Base-by-base conservation (phyloP, 2,888 invertebrate genomes). In the Campoletis raptor region DNA sequence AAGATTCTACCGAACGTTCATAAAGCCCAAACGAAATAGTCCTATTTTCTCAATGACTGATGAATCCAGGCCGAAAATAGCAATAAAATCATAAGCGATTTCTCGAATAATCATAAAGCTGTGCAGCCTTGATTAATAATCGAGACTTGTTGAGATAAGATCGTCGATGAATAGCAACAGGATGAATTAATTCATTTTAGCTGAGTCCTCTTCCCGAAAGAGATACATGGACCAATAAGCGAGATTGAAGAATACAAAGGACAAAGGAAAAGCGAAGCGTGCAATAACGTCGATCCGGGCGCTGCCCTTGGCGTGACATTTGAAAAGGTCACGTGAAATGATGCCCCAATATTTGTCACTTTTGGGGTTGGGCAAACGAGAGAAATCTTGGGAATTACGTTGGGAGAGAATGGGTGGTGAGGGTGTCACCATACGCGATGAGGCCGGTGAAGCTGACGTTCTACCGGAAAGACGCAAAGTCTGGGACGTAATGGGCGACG, bases 221-320 rank as follows among this genome's bases (percentile, higher is more conserved):
- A 98, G 95, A 95, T 98, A 98, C 89, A 97, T 97, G 89, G 97
- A 96, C 98, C 98, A 99, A 95, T 98, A 98, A 94, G 98, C 98
- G 94, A 98, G 95, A 95, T 98, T 99, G 96, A 98, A 99, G 91
- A 98, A 96, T 90, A 98, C 97, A 95, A 99, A 99, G 92, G 98
- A 98, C 93, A 98, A 96, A 87, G 98, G 98, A 95, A 98, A 99
- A 90, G 98, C 98, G 95, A 98, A 98, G 94, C 98, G 96, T 85
- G 99, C 98, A 94, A 99, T 98, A 95, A 98, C 98, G 95, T 99
- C 99, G 94, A 99, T 99, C 94, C 98, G 96, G 96, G 94, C 94
- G 87, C 94, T 94, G 73, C 94, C 94, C 54, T 92, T 92, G 18
- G 93, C 92, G 78, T 88, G 88, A 83, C 93, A 92, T 79, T 90